A percentile compares a stretch with the other conserved stretches of the same genome.
Conservation (phyloP, 1,140 invertebrate genomes). For the Lutraria rhynchaena region DNA sequence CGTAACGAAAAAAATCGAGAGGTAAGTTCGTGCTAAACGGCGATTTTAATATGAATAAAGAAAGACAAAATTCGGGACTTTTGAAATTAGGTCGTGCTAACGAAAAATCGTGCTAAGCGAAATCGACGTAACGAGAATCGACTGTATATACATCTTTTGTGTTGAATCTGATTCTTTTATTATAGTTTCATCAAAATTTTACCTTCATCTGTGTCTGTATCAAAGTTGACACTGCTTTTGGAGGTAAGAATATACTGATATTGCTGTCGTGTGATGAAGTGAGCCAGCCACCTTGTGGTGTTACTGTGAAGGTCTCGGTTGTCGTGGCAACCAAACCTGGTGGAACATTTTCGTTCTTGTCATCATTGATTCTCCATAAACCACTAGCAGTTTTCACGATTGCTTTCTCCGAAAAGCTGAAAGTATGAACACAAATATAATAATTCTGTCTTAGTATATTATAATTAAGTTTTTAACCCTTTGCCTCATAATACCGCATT, state of each 20-base stretch:
- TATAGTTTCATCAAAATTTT: background rate
- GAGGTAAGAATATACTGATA: slow-evolving; percentile 72
- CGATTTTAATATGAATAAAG: too few species aligned
- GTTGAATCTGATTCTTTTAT: background rate
- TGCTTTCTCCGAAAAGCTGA: slow-evolving; percentile 65
- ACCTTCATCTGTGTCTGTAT: slow-evolving; percentile 77
- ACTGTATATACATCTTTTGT: background rate
- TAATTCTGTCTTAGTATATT: too few species aligned
- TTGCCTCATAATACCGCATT: too few species aligned
- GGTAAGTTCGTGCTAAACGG: too few species aligned
- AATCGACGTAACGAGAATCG: too few species aligned
- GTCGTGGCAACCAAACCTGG: slow-evolving; percentile 64
- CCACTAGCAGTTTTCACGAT: slow-evolving; percentile 65
- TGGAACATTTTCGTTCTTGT: slow-evolving; percentile 25
- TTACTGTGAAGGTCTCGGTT: slow-evolving; percentile 75
- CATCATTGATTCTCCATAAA: slow-evolving; percentile 66
- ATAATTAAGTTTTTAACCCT: too few species aligned
- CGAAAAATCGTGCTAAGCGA: too few species aligned
- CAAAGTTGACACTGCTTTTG: slow-evolving; percentile 63
- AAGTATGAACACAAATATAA: too few species aligned
- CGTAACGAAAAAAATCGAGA: too few species aligned
- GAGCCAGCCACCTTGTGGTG: slow-evolving; percentile 74
- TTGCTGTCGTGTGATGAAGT: slow-evolving; percentile 69
- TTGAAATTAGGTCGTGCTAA: too few species aligned
- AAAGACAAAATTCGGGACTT: too few species aligned